Evolutionary conservation across 2,113 vertebrate species (phyloP), one percentile per base, ranked within the genome.

Genomic region (Lepus americanus): DNA sequence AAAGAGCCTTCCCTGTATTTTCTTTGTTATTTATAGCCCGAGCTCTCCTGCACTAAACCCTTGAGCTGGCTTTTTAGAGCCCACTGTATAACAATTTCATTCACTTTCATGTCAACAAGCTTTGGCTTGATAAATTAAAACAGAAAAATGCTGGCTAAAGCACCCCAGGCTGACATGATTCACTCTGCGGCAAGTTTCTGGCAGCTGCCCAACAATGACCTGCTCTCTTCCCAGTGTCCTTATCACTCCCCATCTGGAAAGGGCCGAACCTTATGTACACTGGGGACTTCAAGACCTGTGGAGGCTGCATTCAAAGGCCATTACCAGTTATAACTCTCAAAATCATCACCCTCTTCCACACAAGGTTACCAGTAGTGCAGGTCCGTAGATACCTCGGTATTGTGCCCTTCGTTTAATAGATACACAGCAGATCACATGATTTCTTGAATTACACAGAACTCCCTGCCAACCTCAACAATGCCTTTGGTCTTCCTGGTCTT

Each of bases 61-160:
- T 98, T 95, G 95, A 97, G 78, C 88, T 95, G 87, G 53, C 59
- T 97, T 98, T 97, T 97, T 97, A 98, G 95, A 97, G 78, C 70
- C 88, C 66, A 88, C 90, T 96, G 88, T 94, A 97, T 89, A 96
- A 96, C 95, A 93, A 97, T 96, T 98, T 97, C 94, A 96, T 98
- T 97, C 97, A 96, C 97, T 98, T 98, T 97, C 96, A 95, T 94
- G 97, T 98, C 97, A 98, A 98, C 95, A 98, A 96, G 96, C 87
- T 97, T 97, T 95, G 95, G 55, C 73, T 98, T 98, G 97, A 98
- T 97, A 97, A 98, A 98, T 98, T 98, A 98, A 98, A 98, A 97
- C 16, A 94, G 96, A 98, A 98, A 98, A 97, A 87, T 87, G 94
- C 96, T 96, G 95, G 96, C 96, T 95, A 94, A 97, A 98, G 96